phyloP scores from a whole-genome alignment of 2,888 invertebrate genomes.

The Nymphalis urticae region DNA sequence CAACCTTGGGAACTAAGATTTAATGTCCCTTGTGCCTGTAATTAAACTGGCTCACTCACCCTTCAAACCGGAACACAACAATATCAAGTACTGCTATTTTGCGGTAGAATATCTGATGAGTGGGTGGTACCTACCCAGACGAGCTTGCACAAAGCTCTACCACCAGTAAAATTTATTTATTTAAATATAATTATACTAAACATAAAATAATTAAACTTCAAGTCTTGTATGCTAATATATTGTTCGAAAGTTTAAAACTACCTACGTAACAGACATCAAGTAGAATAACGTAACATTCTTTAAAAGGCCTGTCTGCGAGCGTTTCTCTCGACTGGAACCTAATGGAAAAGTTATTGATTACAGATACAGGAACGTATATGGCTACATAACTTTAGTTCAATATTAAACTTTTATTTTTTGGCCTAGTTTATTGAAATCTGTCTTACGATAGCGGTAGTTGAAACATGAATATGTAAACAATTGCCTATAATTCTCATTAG shows the following conservation, averaged over 20 bases:
- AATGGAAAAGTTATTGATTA: constrained; percentile 30
- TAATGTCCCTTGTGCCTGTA: too few relatives aligned
- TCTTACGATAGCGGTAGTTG: neutral
- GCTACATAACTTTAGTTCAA: constrained; percentile 20
- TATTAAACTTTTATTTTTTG: constrained; percentile 23
- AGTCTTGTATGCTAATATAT: constrained; percentile 15
- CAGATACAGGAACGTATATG: constrained; percentile 28
- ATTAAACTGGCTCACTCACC: too few relatives aligned
- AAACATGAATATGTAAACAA: neutral
- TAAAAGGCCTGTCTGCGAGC: constrained; percentile 18
- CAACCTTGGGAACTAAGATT: too few relatives aligned
- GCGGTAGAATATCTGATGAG: too few relatives aligned
- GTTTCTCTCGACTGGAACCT: constrained; percentile 29
- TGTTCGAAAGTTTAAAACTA: constrained; percentile 6
- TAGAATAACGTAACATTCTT: constrained; percentile 13
- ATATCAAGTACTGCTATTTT: too few relatives aligned
- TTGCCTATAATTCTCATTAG: too few relatives aligned
- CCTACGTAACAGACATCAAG: constrained; percentile 13
- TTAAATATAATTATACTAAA: neutral
- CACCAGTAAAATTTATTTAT: too few relatives aligned
- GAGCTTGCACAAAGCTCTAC: too few relatives aligned
- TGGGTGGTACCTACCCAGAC: too few relatives aligned
- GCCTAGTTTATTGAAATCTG: neutral
- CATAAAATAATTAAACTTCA: constrained; percentile 3
- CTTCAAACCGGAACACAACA: too few relatives aligned